Conservation (phyloP, 1,140 invertebrate species). For the Zaprionus inermis region DNA sequence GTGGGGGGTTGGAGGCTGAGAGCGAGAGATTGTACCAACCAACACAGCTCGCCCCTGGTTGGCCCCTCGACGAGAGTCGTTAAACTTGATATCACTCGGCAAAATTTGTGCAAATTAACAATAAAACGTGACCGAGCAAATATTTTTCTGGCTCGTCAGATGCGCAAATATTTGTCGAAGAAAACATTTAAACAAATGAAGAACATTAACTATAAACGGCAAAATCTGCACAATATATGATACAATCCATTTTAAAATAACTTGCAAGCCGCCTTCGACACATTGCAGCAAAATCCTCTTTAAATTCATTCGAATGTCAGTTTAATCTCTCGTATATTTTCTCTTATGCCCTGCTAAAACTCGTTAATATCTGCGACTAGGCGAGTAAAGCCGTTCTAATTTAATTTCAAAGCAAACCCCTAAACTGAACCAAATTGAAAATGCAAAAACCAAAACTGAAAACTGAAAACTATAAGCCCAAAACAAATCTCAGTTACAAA, state of each 20-base stretch:
- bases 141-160: slow-evolving; percentile 44
- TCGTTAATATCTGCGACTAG: not conserved
- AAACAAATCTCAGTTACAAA: slow-evolving; percentile 74
- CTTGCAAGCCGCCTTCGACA: too few species aligned
- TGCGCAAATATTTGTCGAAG: slow-evolving; percentile 26
- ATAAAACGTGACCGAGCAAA: slow-evolving; percentile 80
- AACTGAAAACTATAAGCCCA: slow-evolving; percentile 40
- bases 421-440: not conserved
- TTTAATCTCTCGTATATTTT: slow-evolving; percentile 11
- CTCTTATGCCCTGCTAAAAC: not conserved
- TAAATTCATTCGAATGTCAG: not conserved
- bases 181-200: slow-evolving; percentile 5
- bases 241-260: not conserved
- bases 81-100: slow-evolving; percentile 76
- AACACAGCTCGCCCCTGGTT: too few species aligned
- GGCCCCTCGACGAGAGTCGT: slow-evolving; percentile 47
- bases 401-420: slow-evolving; percentile 17
- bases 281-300: not conserved
- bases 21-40: not conserved
- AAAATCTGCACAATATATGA: slow-evolving; percentile 9
- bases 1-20: not conserved
- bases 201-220: not conserved
- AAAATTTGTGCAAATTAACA: slow-evolving; percentile 80
- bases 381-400: slow-evolving; percentile 25
- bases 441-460: slow-evolving; percentile 2